These are phyloP conservation scores for Drosophila willistoni DNA, from an alignment of 1,140 invertebrate genomes.

Conservation along the genomic window DNA sequence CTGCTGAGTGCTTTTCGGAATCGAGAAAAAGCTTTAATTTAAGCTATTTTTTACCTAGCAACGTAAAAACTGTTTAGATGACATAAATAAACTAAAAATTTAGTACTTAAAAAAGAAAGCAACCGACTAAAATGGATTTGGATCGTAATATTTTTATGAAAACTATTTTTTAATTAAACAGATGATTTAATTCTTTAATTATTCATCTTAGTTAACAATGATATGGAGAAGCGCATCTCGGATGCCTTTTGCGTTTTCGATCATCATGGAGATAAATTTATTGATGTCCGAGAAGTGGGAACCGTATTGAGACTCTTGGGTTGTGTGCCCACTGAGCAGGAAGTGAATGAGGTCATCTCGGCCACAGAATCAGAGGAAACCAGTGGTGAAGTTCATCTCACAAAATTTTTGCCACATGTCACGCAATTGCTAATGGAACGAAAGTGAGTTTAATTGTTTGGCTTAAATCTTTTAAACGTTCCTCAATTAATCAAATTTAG, in stretches of 20 bases:
- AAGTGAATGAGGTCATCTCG: constrained; percentile 92
- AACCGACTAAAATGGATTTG: constrained; percentile 38
- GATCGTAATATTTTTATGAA: constrained; percentile 36
- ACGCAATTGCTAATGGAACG: constrained; percentile 85
- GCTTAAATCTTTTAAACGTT: not conserved
- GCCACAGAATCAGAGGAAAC: constrained; percentile 90
- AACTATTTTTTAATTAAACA: not conserved
- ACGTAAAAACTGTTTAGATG: constrained; percentile 7
- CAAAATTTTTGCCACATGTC: constrained; percentile 88
- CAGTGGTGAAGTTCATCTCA: constrained; percentile 87
- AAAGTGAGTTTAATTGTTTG: constrained; percentile 40
- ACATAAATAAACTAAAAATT: not conserved
- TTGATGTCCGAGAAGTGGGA: constrained; percentile 95
- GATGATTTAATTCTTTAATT: not conserved
- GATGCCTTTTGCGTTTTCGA: constrained; percentile 96
- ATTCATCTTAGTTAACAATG: constrained; percentile 83
- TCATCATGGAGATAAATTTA: constrained; percentile 91
- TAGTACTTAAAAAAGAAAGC: not conserved
- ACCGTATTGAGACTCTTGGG: constrained; percentile 91
- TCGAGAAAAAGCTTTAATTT: not conserved
- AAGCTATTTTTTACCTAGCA: constrained; percentile 22
- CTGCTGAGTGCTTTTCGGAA: not conserved
- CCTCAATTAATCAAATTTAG: constrained; percentile 20
- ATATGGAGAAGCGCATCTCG: constrained; percentile 90
- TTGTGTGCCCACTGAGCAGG: constrained; percentile 93